Evolutionary conservation across 2,797 vertebrate genomes (phyloP), one percentile per base, ranked within the genome.

Genomic region (Triplophysa yarkandensis): DNA sequence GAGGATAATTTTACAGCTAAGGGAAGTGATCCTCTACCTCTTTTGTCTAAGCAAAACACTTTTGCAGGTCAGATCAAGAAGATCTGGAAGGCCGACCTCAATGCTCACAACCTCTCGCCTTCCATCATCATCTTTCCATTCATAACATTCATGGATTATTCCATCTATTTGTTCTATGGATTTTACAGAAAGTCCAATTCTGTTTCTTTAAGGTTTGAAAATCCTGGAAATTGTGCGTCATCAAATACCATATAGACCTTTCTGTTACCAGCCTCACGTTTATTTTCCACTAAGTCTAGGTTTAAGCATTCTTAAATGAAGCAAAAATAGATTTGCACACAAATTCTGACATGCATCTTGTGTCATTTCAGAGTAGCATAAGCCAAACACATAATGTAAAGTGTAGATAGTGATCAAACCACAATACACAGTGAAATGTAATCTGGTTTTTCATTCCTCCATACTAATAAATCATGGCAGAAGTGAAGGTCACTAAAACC

Each of bases 401-500:
- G 16, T 36, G n/a, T 55, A 55, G 28, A 23, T 21, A 54, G 5
- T 27, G 50, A 25, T 10, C 21, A 23, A 23, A 52, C 9, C 9
- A 23, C 10, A 23, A 13, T 5, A 11, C 21, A 52, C 2, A 5
- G 1, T 54, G 25, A 5, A 54, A 6, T 13, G 14, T 23, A 23
- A 54, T 27, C 25, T 54, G 23, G 50, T 27, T 27, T 13, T 25
- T 21, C 21, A 2, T 54, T 54, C 28, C 23, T 54, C 52, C 14
- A 13, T 54, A 7, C 13, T 16, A 27, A 10, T 61, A 62, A 65
- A 67, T 48, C 34, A 60, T 58, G 54, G 60, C 68, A 55, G 77
- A 78, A 83, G 84, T 82, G 66, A 79, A 78, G 74, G 78, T 66
- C 79, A 50, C 62, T 0, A 13, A 85, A 85, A 89, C 86, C 78